These are phyloP conservation scores for Podiceps cristatus DNA, from an alignment of 2,113 vertebrate genomes.

Conservation along the genomic window DNA sequence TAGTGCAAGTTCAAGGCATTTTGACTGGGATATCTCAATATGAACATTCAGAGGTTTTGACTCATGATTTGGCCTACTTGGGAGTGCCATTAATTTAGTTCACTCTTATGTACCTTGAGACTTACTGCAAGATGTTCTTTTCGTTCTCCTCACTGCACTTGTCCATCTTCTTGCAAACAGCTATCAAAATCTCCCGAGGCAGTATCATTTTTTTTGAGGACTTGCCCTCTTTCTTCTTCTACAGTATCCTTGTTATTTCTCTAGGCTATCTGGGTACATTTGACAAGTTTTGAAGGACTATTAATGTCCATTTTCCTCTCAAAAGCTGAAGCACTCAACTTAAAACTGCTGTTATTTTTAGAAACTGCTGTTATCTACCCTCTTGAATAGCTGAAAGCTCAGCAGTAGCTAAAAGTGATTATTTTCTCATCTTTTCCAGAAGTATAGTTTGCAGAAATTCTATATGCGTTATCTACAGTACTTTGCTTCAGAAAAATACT, in stretches of 20 bases:
- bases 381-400: constrained; percentile 18
- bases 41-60: neutral
- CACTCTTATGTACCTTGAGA: neutral
- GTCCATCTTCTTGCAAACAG: neutral
- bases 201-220: neutral
- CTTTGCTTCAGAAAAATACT: neutral
- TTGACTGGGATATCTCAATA: neutral
- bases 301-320: neutral
- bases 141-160: neutral
- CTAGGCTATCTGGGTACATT: neutral
- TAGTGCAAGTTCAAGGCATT: neutral
- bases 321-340: neutral
- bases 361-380: neutral
- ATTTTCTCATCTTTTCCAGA: neutral
- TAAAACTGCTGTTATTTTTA: neutral
- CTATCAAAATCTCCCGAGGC: neutral
- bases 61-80: neutral
- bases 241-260: neutral
- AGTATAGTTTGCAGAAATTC: neutral
- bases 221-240: neutral
- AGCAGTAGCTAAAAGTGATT: neutral
- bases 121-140: neutral
- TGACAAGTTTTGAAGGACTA: neutral
- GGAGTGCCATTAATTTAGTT: neutral
- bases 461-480: neutral